phyloP scores from a whole-genome alignment of 1,140 invertebrate genomes.

The Episyrphus balteatus region DNA sequence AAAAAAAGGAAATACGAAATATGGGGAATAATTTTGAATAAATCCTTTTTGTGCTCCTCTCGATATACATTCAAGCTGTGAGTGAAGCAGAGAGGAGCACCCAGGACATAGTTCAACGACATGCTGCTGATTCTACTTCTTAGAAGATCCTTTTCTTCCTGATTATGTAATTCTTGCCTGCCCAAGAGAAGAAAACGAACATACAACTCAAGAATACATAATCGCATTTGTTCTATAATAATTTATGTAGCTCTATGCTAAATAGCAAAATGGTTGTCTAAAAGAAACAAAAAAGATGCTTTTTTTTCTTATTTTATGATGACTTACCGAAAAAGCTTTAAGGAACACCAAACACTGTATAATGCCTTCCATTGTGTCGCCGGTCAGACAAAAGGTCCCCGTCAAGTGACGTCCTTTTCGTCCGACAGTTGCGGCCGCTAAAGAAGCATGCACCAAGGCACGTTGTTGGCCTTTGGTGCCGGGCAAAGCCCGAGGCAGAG shows the following conservation, averaged over 20 bases:
- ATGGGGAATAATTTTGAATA: no score
- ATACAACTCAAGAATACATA: no score
- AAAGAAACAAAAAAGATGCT: not conserved
- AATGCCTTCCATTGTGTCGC: conserved; percentile 84
- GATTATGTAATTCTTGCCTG: no score
- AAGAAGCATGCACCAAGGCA: conserved; percentile 61
- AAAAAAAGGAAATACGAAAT: no score
- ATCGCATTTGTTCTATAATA: no score
- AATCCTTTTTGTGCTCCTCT: no score
- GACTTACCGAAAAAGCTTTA: conserved; percentile 81
- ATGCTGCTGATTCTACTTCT: not conserved
- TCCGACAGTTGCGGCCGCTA: conserved; percentile 57
- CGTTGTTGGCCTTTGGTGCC: conserved; percentile 43
- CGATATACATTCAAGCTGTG: no score
- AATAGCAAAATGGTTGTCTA: no score
- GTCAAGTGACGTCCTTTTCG: conserved; percentile 69
- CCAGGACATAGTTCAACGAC: not conserved
- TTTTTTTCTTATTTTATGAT: conserved; percentile 2
- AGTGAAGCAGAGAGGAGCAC: no score
- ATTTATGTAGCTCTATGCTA: no score
- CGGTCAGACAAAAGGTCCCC: conserved; percentile 75
- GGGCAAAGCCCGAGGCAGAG: conserved; percentile 44
- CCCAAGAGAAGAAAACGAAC: no score
- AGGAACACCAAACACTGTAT: conserved; percentile 85
- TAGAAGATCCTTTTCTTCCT: not conserved